Base-by-base conservation (phyloP, 2,113 vertebrate species). In the Mixornis gularis region DNA sequence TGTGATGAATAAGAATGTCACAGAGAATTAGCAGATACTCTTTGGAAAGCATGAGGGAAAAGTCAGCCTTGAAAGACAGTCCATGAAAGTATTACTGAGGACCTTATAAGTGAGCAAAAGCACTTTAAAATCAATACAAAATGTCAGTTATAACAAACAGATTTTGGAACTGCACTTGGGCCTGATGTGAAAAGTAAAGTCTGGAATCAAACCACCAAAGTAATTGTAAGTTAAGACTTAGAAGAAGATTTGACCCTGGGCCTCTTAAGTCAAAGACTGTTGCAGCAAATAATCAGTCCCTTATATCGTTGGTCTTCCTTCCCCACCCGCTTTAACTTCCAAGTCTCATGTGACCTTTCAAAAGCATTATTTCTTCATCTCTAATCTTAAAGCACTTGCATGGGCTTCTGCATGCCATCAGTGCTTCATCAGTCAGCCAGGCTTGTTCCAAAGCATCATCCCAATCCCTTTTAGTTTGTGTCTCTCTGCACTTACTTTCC, bases 31-130 rank as follows among this genome's bases (percentile, higher is more conserved):
- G 72, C 41, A 93, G 41, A 46, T 62, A 53, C 3, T 72, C 53
- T 79, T 73, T 69, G 24, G 82, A 93, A 83, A 93, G 63, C 22
- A 1, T 59, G 90, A 90, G 49, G 73, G 53, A 76, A 87, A 79
- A 95, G 62, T 52, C 63, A 94, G 38, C 34, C 40, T 89, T 89
- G 38, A 95, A 92, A 95, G 53, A 81, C 15, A 72, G 87, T 48
- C 51, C 71, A 40, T 65, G 71, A 26, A 82, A 79, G 18, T 49
- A 24, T 36, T 87, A 85, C 52, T 56, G 59, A 91, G 64, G 22
- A 38, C 63, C n/a, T 43, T 44, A 0, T 11, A 62, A 70, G 59
- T 13, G 48, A 92, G 68, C 26, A 66, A 79, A 92, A 93, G 43
- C 49, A 78, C 60, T 87, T 92, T 21, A 72, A 91, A 85, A 91